phyloP scores from a whole-genome alignment of 1,140 invertebrate species.

The Meloidogyne floridensis region DNA sequence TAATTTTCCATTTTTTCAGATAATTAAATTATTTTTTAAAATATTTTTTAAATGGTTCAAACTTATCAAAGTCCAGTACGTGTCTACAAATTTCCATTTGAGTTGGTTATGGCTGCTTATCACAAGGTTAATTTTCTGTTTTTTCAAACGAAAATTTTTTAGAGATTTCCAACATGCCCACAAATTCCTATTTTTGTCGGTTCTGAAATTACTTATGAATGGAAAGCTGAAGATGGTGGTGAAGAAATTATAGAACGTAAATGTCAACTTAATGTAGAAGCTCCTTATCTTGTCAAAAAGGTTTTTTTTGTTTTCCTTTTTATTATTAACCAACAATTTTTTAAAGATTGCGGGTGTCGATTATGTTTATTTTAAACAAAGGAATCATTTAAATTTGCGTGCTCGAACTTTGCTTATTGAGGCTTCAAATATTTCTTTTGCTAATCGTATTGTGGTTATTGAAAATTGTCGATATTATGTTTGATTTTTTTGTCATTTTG shows the following conservation, averaged over 20 bases:
- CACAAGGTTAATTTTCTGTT: slow-evolving; percentile 47
- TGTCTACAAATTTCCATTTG: slow-evolving; percentile 94
- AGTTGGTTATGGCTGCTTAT: slow-evolving; percentile 85
- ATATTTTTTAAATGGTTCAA: slow-evolving; percentile 79
- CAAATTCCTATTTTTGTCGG: slow-evolving; percentile 92
- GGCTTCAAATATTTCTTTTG: slow-evolving; percentile 90
- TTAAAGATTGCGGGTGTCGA: slow-evolving; percentile 89
- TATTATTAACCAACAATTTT: slow-evolving; percentile 27
- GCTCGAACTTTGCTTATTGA: slow-evolving; percentile 83
- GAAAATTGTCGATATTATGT: slow-evolving; percentile 90
- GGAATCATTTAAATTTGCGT: slow-evolving; percentile 81
- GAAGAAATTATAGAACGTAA: slow-evolving; percentile 81
- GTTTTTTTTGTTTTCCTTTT: slow-evolving; percentile 67
- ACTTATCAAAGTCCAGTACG: slow-evolving; percentile 91
- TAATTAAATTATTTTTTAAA: neutral
- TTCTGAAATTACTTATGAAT: slow-evolving; percentile 81
- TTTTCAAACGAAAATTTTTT: no score
- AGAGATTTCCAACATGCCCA: slow-evolving; percentile 67
- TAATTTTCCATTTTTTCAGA: slow-evolving; percentile 5
- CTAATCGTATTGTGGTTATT: slow-evolving; percentile 79
- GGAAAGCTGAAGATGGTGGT: slow-evolving; percentile 78
- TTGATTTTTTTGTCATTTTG: slow-evolving; percentile 68
- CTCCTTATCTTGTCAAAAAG: slow-evolving; percentile 92
- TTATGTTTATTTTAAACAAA: slow-evolving; percentile 87
- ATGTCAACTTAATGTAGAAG: slow-evolving; percentile 89